Base-by-base conservation (phyloP, 2,113 vertebrate genomes). In the Psophia crepitans region DNA sequence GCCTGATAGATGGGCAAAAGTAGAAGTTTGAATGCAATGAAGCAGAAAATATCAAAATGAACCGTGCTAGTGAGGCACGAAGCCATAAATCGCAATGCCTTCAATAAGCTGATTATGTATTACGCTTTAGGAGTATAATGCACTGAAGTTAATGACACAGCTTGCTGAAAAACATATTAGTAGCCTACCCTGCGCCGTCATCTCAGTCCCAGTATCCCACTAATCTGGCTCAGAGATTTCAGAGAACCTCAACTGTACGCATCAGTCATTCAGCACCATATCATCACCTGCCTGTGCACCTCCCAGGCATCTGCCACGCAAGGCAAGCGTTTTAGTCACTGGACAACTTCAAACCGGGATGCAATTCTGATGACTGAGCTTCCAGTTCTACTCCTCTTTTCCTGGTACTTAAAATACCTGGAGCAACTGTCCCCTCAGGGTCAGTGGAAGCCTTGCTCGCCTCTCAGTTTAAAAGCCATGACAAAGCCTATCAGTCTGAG, bases 51-150 rank as follows among this genome's bases (percentile, higher is more conserved):
- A 84, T 4, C 84, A 69, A 91, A 95, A 79, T 0, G 0, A 86
- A 66, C 28, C 5, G 1, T 9, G 26, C 30, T 14, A 57, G 65
- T 28, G 37, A 96, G 91, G 77, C 12, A 19, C 2, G 44, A 87
- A 76, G 86, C 37, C 61, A 87, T 76, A 95, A 95, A 93, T 63
- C 9, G 18, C 69, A 79, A 89, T 32, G 58, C 41, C 51, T 84
- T 78, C 95, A 82, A 75, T 89, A 92, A 93, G 89, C 24, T 82
- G 80, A 91, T 95, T 84, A 84, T 8, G 37, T 44, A 78, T 65
- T 30, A 64, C 76, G 73, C 78, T 92, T 74, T 61, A 81, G 44
- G 80, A 71, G 48, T 35, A 20, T 82, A 95, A 97, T 32, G 87
- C 88, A 73, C 28, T 41, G 35, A 93, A 84, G 53, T 89, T 53